Base-by-base conservation (phyloP, 2,888 invertebrate genomes). In the Frankliniella fusca region DNA sequence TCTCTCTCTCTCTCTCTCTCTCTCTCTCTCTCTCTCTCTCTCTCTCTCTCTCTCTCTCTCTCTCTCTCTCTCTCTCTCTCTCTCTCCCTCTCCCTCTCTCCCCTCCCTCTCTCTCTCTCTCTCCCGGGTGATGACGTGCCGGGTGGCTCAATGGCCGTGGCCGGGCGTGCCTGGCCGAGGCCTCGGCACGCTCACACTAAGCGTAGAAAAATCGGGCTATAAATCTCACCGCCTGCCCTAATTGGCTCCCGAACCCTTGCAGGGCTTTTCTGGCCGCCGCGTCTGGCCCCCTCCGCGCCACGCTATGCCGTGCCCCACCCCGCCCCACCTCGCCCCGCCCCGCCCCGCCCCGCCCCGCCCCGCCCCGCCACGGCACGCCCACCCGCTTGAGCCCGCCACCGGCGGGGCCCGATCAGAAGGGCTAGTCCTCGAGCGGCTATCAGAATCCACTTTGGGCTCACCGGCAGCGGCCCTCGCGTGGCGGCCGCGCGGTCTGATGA, bases 161-260 rank as follows among this genome's bases (percentile, higher is more conserved):
- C 70, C 70, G 70, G 70, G 8, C n/a, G n/a, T 0, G n/a, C n/a
- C 70, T 15, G 70, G n/a, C 65, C n/a, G n/a, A 11, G 23, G 70
- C 23, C 11, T 27, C 70, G 27, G 70, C 70, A 76, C 70, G 70
- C 70, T 27, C 70, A 5, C 27, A 23, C 70, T 76, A 76, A 76
- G 70, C 70, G 70, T 76, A 27, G 70, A 76, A 76, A 76, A 76
- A 76, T 76, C 70, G 70, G 70, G 70, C 70, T 23, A 76, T 76
- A 76, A 76, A 76, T 76, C 70, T 76, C 70, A 10, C 12, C 27
- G 70, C 70, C 27, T 12, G 20, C 23, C 70, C 70, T 76, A 76
- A 76, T 76, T 76, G 70, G 70, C 70, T 76, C 12, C 70, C 23
- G 70, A 76, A 76, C 11, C 70, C 70, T 11, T n/a, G 70, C 54